Conservation (phyloP, 35 echinoderm and acorn worm species). For the Apostichopus californicus region DNA sequence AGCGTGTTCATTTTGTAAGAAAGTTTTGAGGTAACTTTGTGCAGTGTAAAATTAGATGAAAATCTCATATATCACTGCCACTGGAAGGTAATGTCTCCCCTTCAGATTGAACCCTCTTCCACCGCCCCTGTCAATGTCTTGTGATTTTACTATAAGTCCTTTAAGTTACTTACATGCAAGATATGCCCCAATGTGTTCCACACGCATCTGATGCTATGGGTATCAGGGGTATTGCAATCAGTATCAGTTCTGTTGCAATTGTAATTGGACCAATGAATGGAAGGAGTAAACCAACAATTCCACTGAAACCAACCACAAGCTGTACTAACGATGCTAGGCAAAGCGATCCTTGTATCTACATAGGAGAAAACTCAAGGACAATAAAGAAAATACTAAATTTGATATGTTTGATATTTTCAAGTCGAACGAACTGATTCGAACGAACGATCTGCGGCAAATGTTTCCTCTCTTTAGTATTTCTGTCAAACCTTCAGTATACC, state of each 20-base stretch:
- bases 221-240: constrained; percentile 78
- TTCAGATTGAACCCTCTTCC: background rate
- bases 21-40: no score
- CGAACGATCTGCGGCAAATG: no score
- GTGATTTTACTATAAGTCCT: no score
- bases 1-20: no score
- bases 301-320: constrained; percentile 84
- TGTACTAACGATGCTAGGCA: constrained; percentile 34
- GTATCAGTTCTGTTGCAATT: constrained; percentile 73
- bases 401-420: no score
- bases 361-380: background rate
- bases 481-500: no score
- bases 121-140: no score
- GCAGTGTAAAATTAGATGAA: background rate
- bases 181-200: constrained; percentile 84
- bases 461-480: no score
- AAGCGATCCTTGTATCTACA: constrained; percentile 37
- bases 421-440: no score
- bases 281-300: constrained; percentile 72
- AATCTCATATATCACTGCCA: background rate
- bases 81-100: background rate
- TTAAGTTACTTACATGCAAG: background rate
- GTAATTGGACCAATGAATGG: constrained; percentile 74
- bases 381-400: no score
- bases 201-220: constrained; percentile 52